These are phyloP conservation scores for Drosophila sordidapex DNA, from an alignment of 2,888 invertebrate genomes.

Conservation along the genomic window DNA sequence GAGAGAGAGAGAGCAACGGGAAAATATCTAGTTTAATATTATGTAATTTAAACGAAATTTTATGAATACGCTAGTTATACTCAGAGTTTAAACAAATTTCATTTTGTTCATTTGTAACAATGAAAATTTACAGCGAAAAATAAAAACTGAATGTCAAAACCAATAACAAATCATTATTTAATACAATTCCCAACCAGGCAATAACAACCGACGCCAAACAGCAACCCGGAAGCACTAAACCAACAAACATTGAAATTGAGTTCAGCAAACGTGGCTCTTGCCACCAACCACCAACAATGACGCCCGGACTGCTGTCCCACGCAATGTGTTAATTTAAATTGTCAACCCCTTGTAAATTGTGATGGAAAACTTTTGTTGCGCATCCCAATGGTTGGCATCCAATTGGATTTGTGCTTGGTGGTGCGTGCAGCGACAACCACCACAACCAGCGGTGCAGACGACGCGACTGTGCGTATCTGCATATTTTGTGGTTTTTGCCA, in stretches of 20 bases:
- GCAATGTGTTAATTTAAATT: conserved; percentile 64
- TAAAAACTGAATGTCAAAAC: conserved; percentile 73
- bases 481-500: conserved; percentile 60
- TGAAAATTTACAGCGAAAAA: conserved; percentile 73
- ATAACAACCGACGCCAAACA: conserved; percentile 27
- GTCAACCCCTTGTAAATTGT: conserved; percentile 48
- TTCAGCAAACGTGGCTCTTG: conserved; percentile 14
- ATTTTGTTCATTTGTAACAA: conserved; percentile 72
- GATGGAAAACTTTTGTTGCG: conserved; percentile 40
- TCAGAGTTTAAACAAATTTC: conserved; percentile 61
- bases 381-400: conserved; percentile 38
- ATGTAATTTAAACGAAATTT: conserved; percentile 79
- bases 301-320: conserved; percentile 1
- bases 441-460: conserved; percentile 38
- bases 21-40: conserved; percentile 77
- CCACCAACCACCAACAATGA: conserved; percentile 39
- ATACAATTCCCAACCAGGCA: neutral
- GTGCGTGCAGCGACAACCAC: conserved; percentile 65
- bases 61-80: conserved; percentile 75
- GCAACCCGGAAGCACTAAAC: conserved; percentile 54
- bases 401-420: conserved; percentile 71
- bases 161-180: conserved; percentile 29
- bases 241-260: conserved; percentile 4
- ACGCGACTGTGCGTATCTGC: conserved; percentile 12
- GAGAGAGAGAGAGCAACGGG: conserved; percentile 42